phyloP scores from a whole-genome alignment of 2,888 invertebrate genomes.

The Cinara cedri region DNA sequence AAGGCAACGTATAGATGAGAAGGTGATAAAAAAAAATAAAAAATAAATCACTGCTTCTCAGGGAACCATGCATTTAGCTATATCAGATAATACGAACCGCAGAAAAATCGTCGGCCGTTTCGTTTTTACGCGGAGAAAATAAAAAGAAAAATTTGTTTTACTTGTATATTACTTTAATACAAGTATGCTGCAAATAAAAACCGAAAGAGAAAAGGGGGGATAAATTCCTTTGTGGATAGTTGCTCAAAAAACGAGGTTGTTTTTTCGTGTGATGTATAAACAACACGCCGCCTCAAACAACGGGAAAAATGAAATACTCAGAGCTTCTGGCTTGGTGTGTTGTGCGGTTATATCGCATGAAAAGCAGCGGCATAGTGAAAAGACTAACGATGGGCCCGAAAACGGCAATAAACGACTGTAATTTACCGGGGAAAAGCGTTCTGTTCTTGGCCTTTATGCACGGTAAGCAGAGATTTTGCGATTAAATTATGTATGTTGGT shows the following conservation, averaged over 20 bases:
- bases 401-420: constrained; percentile 19
- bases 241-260: too few species aligned
- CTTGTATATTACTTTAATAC: too few species aligned
- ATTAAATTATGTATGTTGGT: too few species aligned
- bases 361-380: background rate
- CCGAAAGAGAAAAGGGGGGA: background rate
- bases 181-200: too few species aligned
- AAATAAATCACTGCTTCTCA: background rate
- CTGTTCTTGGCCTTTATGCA: constrained; percentile 11
- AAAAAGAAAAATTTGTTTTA: too few species aligned
- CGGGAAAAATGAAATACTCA: constrained; percentile 6
- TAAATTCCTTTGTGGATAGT: too few species aligned
- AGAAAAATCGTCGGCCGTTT: constrained; percentile 8
- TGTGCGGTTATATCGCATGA: background rate
- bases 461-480: too few species aligned
- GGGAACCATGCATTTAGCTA: background rate
- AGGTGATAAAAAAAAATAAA: background rate
- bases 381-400: constrained; percentile 15
- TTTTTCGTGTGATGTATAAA: constrained; percentile 25
- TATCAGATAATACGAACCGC: background rate
- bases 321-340: background rate
- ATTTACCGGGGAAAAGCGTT: background rate
- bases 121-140: background rate
- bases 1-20: background rate
- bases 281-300: background rate